These are phyloP conservation scores for Triplophysa dalaica DNA, from an alignment of 2,113 vertebrate species.

Conservation along the genomic window DNA sequence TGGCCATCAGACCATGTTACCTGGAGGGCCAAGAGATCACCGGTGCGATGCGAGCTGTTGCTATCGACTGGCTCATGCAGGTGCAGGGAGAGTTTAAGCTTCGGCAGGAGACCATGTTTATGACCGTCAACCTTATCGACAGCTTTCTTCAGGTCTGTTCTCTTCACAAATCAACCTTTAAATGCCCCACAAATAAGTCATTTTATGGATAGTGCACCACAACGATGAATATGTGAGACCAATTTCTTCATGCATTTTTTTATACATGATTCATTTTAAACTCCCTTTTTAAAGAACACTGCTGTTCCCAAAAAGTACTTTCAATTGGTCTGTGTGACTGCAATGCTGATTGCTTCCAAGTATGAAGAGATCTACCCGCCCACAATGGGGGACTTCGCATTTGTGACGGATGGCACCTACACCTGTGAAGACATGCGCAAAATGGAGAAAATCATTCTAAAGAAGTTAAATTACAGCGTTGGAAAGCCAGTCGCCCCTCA, in stretches of 20 bases:
- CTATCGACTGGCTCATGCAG: conserved; percentile 6
- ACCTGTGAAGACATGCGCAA: not conserved
- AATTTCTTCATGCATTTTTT: not conserved
- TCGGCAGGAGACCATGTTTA: not conserved
- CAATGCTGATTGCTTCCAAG: conserved; percentile 14
- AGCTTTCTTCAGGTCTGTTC: not conserved
- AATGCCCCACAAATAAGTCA: not conserved
- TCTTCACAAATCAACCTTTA: not conserved
- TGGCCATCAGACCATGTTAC: not conserved
- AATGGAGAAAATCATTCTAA: conserved; percentile 19
- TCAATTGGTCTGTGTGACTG: conserved; percentile 19
- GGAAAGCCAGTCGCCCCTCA: not conserved
- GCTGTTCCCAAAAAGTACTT: not conserved
- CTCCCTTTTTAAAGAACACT: not conserved
- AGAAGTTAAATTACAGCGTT: conserved; percentile 4
- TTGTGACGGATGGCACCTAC: not conserved
- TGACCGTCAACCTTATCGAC: not conserved
- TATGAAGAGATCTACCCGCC: conserved; percentile 11
- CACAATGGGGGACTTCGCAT: conserved; percentile 9
- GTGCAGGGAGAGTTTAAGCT: conserved; percentile 10
- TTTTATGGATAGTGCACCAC: not conserved
- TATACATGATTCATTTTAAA: no score
- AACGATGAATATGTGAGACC: not conserved
- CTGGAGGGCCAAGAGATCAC: conserved; percentile 3
- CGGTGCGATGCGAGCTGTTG: not conserved